A percentile compares a stretch with the other conserved stretches of the same genome.
These are phyloP conservation scores for Ursus arctos DNA, from an alignment of 2,113 vertebrate species.

Conservation along the genomic window DNA sequence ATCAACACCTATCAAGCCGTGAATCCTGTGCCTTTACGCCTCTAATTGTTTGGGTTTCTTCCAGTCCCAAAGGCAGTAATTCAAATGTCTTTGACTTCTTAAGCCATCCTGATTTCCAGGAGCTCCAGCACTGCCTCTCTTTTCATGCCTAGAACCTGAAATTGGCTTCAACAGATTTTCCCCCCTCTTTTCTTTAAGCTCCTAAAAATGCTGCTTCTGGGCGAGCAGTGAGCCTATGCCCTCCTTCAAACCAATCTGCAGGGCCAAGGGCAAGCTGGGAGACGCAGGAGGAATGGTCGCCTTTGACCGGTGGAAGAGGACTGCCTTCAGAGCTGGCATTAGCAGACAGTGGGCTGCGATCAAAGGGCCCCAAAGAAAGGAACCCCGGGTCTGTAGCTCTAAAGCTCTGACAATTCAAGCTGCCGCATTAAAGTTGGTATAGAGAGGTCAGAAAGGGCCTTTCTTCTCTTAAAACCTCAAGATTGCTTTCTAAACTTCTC, in stretches of 20 bases:
- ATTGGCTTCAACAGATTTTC: background rate
- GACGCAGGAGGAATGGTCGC: background rate
- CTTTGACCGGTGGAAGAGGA: background rate
- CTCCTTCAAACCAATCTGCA: background rate
- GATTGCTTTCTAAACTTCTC: background rate
- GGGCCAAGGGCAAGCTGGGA: background rate
- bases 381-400: background rate
- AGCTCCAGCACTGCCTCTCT: background rate
- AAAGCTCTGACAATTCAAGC: background rate
- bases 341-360: background rate
- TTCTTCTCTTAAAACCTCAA: slow-evolving; percentile 47
- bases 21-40: slow-evolving; percentile 30
- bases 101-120: slow-evolving; percentile 42
- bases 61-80: slow-evolving; percentile 51
- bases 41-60: slow-evolving; percentile 66
- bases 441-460: background rate
- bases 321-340: background rate
- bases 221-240: background rate
- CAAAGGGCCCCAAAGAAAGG: background rate
- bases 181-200: background rate
- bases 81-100: slow-evolving; percentile 44
- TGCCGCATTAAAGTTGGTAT: background rate
- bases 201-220: slow-evolving; percentile 41
- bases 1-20: background rate
- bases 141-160: slow-evolving; percentile 62